These are phyloP conservation scores for Dendrolimus kikuchii DNA, from an alignment of 1,140 invertebrate species.

Conservation along the genomic window DNA sequence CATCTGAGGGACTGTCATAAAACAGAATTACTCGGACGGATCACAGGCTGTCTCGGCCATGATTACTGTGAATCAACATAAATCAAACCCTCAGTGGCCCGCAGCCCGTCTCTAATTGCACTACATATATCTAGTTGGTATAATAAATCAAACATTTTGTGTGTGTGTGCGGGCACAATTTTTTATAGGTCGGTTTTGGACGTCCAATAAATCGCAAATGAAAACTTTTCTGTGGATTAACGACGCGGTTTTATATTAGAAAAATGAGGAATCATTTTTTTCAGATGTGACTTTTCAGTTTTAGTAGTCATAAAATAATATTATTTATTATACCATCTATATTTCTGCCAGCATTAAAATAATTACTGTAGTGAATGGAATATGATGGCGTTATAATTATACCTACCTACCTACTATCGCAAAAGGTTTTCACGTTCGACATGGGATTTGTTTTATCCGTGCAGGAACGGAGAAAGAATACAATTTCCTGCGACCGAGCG, in stretches of 20 bases:
- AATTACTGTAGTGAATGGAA: too few species aligned
- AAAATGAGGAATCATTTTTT: background rate
- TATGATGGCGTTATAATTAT: too few species aligned
- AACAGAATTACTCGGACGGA: slow-evolving; percentile 43
- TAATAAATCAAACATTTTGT: slow-evolving; percentile 58
- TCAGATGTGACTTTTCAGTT: too few species aligned
- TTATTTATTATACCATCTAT: background rate
- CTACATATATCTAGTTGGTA: slow-evolving; percentile 36
- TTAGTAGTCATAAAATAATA: too few species aligned
- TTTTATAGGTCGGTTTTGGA: slow-evolving; percentile 33
- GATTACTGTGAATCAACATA: slow-evolving; percentile 60
- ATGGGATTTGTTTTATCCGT: too few species aligned
- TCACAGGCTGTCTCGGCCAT: slow-evolving; percentile 42
- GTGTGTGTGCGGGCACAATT: slow-evolving; percentile 32
- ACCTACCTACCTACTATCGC: too few species aligned
- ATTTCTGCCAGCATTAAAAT: too few species aligned
- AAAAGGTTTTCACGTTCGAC: too few species aligned
- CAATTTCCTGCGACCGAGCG: too few species aligned
- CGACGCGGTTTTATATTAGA: slow-evolving; percentile 17
- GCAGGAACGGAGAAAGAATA: too few species aligned
- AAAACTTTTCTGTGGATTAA: slow-evolving; percentile 28
- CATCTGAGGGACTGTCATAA: slow-evolving; percentile 42
- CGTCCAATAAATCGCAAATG: slow-evolving; percentile 30
- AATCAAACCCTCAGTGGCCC: slow-evolving; percentile 60
- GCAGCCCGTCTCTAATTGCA: slow-evolving; percentile 48